These are phyloP conservation scores for Hippocampus zosterae DNA, from an alignment of 2,113 vertebrate species.

Conservation along the genomic window DNA sequence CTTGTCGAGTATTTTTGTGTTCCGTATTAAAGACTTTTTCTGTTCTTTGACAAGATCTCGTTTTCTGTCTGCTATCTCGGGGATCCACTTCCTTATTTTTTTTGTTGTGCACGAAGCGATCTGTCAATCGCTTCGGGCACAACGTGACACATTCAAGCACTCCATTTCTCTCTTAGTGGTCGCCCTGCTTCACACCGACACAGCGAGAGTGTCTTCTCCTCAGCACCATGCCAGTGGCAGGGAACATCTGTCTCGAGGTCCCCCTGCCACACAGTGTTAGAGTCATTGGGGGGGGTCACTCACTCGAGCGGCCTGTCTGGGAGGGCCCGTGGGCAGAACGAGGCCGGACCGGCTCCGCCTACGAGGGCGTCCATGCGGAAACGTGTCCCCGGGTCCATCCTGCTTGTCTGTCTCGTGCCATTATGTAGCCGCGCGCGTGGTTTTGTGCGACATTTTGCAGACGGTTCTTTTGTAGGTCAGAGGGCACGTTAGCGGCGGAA, in stretches of 20 bases:
- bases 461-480: conserved; percentile 49
- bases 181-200: conserved; percentile 17
- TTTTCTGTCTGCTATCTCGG: too few relatives aligned
- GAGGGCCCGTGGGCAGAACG: conserved; percentile 50
- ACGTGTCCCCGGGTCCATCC: conserved; percentile 61
- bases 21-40: too few relatives aligned
- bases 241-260: conserved; percentile 78
- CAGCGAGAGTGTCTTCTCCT: conserved; percentile 39
- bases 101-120: too few relatives aligned
- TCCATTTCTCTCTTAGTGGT: conserved; percentile 30
- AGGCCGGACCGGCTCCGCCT: conserved; percentile 31
- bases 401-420: conserved; percentile 52
- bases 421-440: conserved; percentile 45
- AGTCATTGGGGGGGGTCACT: conserved; percentile 52
- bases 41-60: too few relatives aligned
- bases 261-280: conserved; percentile 66
- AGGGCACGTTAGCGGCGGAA: conserved; percentile 44
- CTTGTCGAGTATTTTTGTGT: too few relatives aligned
- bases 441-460: conserved; percentile 26
- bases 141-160: too few relatives aligned
- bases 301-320: conserved; percentile 51
- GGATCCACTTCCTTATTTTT: too few relatives aligned
- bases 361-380: conserved; percentile 53
- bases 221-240: conserved; percentile 73
- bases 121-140: too few relatives aligned